Evolutionary conservation across 37 sponge, comb jelly and placozoan species (phyloP), one percentile per base, ranked within the genome.

Genomic region (Ephydatia muelleri): DNA sequence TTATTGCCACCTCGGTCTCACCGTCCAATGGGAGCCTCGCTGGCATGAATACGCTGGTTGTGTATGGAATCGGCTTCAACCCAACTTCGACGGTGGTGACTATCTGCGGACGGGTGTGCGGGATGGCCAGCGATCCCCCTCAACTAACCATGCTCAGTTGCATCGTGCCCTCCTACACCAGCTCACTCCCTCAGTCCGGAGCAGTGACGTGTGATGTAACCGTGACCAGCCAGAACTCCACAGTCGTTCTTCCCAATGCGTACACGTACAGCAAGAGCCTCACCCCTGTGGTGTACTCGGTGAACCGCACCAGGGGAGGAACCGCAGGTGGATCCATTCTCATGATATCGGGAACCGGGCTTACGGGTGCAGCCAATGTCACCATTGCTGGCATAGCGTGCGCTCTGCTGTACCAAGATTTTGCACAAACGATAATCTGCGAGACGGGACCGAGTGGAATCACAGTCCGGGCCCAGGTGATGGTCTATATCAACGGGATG

Each of bases 261-360:
- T 90, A 92, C 68, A 85, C 91, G 0, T 94, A 94, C 82, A 49
- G 16, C 31, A 19, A 71, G 2, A 57, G 66, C 34, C 86, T 89
- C 21, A 94, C 97, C 0, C 92, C 99, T 27, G 49, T 69, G 3
- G 87, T 98, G 23, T 49, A 49, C 29, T 27, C n/a, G 38, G 82
- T 96, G 47, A 77, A 83, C 38, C 93, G 90, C 5, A 83, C 75
- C 21, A 70, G 95, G n/a, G 99, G 97, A 21, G 99, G 99, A 9
- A 92, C 99, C 21, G 95, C 86, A 38, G 97, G 97, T 27, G 97
- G 97, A 28, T 81, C 93, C 16, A 65, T 49, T 39, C 29, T 97
- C 0, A 34, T 80, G 12, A 91, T 97, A 27, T 67, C 57, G 0
- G 97, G 97, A 5, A 75, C 33, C 19, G 93, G 93, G 6, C 91